A percentile compares a stretch with the other conserved stretches of the same genome.
Evolutionary conservation across 2,797 vertebrate genomes (phyloP).

Genomic region (Sternotherus odoratus): DNA sequence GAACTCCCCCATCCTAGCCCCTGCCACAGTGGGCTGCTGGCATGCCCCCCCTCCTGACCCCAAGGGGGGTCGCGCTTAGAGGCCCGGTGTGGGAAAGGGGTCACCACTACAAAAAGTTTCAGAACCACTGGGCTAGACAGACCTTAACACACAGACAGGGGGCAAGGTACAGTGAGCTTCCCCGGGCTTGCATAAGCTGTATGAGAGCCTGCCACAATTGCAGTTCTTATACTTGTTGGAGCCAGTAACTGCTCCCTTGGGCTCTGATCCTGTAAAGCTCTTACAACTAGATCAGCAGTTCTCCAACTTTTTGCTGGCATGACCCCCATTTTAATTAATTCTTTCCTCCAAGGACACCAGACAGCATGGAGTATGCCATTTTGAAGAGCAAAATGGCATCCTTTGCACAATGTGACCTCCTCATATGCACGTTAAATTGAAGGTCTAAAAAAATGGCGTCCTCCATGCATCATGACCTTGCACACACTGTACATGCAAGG

Average conservation of each 20-base stretch:
- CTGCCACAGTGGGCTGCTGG: too few species aligned
- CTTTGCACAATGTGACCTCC: background rate
- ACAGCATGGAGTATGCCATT: background rate
- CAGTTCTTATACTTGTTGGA: background rate
- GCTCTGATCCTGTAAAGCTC: background rate
- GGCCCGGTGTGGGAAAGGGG: too few species aligned
- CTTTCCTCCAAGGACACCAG: background rate
- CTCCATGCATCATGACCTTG: background rate
- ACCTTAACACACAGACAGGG: background rate
- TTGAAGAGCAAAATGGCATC: background rate
- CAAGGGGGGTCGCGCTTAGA: too few species aligned
- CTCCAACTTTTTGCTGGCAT: background rate
- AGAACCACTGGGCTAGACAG: too few species aligned
- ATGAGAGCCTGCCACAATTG: background rate
- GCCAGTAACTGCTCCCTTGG: background rate
- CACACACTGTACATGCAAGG: background rate
- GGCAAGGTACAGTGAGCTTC: background rate
- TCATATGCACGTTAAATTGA: background rate
- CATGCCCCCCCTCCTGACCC: too few species aligned
- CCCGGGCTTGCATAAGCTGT: slow-evolving; percentile 2
- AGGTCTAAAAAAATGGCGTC: background rate
- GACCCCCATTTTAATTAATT: background rate
- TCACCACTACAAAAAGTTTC: too few species aligned
- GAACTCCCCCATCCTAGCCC: too few species aligned
- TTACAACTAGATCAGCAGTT: background rate